Evolutionary conservation across 1,140 invertebrate genomes (phyloP).

Genomic region (Uloborus diversus): DNA sequence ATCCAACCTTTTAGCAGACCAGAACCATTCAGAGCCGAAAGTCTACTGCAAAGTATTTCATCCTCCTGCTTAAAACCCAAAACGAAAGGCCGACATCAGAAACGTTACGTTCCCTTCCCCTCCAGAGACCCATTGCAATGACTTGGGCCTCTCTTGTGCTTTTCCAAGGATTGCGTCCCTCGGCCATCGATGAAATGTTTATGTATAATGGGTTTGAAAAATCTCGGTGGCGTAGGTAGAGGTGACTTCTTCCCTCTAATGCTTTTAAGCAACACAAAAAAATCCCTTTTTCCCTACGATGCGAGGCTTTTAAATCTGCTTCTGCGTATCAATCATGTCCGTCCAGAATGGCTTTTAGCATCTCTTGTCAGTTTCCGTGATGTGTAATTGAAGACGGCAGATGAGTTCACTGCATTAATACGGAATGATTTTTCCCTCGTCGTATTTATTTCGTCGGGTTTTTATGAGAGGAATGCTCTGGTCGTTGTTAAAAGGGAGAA

Average conservation of each 20-base stretch:
- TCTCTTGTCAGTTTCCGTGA: conserved; percentile 30
- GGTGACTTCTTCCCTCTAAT: conserved; percentile 28
- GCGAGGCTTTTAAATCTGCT: conserved; percentile 39
- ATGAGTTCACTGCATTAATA: conserved; percentile 28
- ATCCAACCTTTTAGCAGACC: too few species aligned
- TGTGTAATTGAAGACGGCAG: conserved; percentile 35
- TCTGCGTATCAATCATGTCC: conserved; percentile 40
- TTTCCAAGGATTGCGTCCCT: not conserved
- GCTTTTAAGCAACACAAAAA: conserved; percentile 16
- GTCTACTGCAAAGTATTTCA: too few species aligned
- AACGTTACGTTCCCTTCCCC: too few species aligned
- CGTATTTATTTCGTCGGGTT: not conserved
- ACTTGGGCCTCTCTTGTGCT: conserved; percentile 21
- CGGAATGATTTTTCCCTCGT: conserved; percentile 26
- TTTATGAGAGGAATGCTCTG: not conserved
- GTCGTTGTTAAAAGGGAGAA: not conserved
- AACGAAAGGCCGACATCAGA: too few species aligned
- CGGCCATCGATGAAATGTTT: conserved; percentile 35
- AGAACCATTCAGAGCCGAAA: too few species aligned
- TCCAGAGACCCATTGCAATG: too few species aligned
- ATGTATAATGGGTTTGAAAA: conserved; percentile 31
- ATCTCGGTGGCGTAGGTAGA: conserved; percentile 2
- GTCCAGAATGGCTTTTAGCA: conserved; percentile 30
- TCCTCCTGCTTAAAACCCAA: too few species aligned
- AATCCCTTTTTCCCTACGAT: not conserved